A percentile compares a stretch with the other conserved stretches of the same genome.
Conservation (phyloP, 2,888 invertebrate species). For the Apamea crenata region DNA sequence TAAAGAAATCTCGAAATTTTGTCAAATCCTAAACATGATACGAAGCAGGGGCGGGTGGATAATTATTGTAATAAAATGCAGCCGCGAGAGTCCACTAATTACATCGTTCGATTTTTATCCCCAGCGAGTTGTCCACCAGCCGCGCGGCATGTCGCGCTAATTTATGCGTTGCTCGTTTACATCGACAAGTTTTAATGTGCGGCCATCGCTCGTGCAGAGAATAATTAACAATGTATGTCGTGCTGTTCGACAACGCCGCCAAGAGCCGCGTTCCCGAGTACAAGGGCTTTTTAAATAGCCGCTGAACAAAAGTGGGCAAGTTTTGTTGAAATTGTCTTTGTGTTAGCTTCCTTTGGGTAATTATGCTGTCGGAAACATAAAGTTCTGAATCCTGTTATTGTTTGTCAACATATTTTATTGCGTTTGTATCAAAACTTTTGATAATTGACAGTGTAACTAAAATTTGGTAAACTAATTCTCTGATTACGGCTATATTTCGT, state of each 20-base stretch:
- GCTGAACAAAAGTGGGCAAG: constrained; percentile 24
- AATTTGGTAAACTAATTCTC: constrained; percentile 13
- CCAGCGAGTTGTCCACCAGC: background rate
- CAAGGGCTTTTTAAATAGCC: constrained; percentile 38
- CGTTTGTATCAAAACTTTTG: constrained; percentile 19
- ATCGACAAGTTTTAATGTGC: constrained; percentile 73
- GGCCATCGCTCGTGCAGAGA: constrained; percentile 63
- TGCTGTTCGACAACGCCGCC: constrained; percentile 37
- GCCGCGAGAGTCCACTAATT: background rate
- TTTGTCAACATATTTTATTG: constrained; percentile 6
- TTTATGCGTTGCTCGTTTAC: constrained; percentile 71
- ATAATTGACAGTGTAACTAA: constrained; percentile 13
- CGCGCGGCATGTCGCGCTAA: constrained; percentile 57
- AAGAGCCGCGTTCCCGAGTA: constrained; percentile 3
- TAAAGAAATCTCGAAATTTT: background rate
- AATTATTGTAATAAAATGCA: background rate
- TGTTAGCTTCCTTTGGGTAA: constrained; percentile 31
- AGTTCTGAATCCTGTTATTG: constrained; percentile 30
- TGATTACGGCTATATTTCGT: constrained; percentile 5
- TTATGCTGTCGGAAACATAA: constrained; percentile 44
- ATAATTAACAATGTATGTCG: constrained; percentile 65
- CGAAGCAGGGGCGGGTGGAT: background rate
- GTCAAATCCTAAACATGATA: background rate
- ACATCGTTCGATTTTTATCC: constrained; percentile 17
- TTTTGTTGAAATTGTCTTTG: constrained; percentile 41